Base-by-base conservation (phyloP, 1,140 invertebrate genomes). In the Drosophila parvula region DNA sequence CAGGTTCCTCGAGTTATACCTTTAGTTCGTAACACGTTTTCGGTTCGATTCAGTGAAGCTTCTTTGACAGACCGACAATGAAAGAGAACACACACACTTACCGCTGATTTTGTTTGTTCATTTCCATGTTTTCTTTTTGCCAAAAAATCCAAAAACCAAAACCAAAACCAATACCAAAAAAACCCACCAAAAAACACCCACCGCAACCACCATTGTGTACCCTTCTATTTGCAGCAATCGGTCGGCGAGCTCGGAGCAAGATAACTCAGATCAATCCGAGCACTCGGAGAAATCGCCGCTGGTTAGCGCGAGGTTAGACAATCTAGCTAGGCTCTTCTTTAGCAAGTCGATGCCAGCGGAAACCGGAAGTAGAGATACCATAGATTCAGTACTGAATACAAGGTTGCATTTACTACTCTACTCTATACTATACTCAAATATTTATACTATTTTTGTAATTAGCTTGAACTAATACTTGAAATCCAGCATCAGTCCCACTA, bases 271-370 rank as follows among this genome's bases (percentile, higher is more conserved):
- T 65, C 90, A 88, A 57, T 92, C 91, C 69, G 92, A 92, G 71
- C 92, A 92, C 76, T 91, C 84, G 57, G 94, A 94, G 83, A 93
- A 93, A 60, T 93, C 94, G 38, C 94, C 94, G 12, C 90, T 94
- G 70, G 93, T 94, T 79, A 92, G 93, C 73, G 92, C 93, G 92
- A 94, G 94, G 81, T 93, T 94, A 62, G 94, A 95, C 88, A 95
- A 94, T 60, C 91, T 95, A 45, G 94, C 94, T 41, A 94, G 94
- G 86, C 81, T 95, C 75, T 93, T 95, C 79, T 95, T 95, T 91
- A 94, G 93, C 91, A 94, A 94, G 89, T 91, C 85, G 83, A 91
- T 92, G 88, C 86, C 91, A 90, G 82, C 91, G 91, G 86, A 90
- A 95, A 94, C 88, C 88, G 90, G 90, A 91, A 91, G 90, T 91